A percentile compares a stretch with the other conserved stretches of the same genome.
phyloP scores from a whole-genome alignment of 2,113 vertebrate species.

The Zapus hudsonius region DNA sequence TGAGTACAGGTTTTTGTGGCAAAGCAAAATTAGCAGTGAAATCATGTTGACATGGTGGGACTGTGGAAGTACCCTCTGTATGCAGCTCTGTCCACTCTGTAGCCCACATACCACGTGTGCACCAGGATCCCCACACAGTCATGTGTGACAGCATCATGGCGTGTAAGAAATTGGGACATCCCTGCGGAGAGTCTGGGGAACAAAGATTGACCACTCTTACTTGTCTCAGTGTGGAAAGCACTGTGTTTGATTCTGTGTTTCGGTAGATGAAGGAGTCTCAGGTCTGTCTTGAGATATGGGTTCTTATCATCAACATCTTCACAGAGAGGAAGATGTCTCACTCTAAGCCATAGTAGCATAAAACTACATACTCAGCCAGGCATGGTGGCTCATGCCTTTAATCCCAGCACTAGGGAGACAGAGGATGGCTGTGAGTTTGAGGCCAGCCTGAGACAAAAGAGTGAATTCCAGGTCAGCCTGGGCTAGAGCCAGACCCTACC shows the following conservation, averaged over 20 bases:
- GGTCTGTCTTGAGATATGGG: not conserved
- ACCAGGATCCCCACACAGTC: no score
- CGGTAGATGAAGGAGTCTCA: not conserved
- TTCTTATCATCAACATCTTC: not conserved
- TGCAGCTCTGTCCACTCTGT: no score
- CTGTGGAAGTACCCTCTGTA: no score
- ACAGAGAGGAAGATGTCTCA: not conserved
- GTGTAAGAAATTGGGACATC: no score
- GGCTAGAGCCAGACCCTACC: no score
- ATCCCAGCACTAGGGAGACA: no score
- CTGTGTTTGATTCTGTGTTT: not conserved
- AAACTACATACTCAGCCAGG: not conserved
- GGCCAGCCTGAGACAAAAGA: no score
- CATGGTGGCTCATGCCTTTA: no score
- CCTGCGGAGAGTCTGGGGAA: not conserved
- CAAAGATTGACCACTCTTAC: not conserved
- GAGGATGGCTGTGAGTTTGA: no score
- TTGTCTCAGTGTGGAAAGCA: slow-evolving; percentile 6
- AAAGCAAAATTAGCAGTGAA: slow-evolving; percentile 8
- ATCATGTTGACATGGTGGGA: not conserved
- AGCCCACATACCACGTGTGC: no score
- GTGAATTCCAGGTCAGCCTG: no score
- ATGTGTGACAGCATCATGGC: no score
- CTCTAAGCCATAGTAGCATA: slow-evolving; percentile 17
- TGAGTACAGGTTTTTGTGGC: not conserved